These are phyloP conservation scores for Ecliptopera silaceata DNA, from an alignment of 2,888 invertebrate genomes.

Conservation along the genomic window DNA sequence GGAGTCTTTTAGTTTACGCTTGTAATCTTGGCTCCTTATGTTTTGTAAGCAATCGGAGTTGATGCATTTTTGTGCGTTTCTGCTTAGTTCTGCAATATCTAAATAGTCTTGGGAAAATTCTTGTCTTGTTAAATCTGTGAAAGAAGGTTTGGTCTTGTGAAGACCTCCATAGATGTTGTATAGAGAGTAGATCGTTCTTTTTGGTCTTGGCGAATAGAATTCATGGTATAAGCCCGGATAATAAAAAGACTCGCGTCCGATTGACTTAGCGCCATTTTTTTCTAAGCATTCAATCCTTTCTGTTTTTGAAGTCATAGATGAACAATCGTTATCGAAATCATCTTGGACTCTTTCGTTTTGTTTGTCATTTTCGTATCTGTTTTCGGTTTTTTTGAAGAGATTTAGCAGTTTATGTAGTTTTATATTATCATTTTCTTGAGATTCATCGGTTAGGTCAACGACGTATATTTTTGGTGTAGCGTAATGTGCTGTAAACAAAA, in stretches of 20 bases:
- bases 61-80: background rate
- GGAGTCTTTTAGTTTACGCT: background rate
- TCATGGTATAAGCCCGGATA: background rate
- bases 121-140: slow-evolving; percentile 5
- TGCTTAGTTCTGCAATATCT: slow-evolving; percentile 33
- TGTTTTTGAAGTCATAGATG: background rate
- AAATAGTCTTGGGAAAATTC: slow-evolving; percentile 37
- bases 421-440: background rate
- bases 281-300: background rate
- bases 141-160: background rate
- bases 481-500: slow-evolving; percentile 1
- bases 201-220: background rate
- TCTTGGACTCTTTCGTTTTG: too few relatives aligned
- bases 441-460: background rate
- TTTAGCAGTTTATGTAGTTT: background rate
- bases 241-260: background rate
- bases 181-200: slow-evolving; percentile 8
- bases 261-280: background rate
- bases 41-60: slow-evolving; percentile 22
- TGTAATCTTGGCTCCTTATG: background rate
- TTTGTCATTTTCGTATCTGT: background rate
- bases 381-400: background rate
- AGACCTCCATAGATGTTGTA: slow-evolving; percentile 7
- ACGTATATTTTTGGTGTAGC: background rate
- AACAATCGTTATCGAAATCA: background rate